Base-by-base conservation (phyloP, 2,797 vertebrate species). In the Ctenochaetus hawaiiensis region DNA sequence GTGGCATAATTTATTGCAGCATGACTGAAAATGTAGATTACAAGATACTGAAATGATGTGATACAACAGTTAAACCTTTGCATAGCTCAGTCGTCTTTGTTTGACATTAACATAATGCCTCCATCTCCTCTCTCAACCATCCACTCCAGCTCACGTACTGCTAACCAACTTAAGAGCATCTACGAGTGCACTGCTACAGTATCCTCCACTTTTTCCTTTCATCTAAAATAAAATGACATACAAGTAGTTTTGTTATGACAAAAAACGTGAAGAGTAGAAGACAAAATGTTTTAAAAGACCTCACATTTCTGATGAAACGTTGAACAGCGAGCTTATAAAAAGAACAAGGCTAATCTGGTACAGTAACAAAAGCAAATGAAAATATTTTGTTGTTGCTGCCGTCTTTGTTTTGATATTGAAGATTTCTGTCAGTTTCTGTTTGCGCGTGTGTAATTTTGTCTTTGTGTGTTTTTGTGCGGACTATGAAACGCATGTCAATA, bases 401-500 rank as follows among this genome's bases (percentile, higher is more conserved):
- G 0, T 30, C 13, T 54, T 41, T 47, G 30, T 67, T 67, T 34
- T 70, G 17, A 70, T 63, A 53, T 53, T 61, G 53, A 73, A 65
- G 57, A 41, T 37, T 34, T 44, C 22, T 61, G 30, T 68, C 45
- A 22, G 34, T 11, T 60, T 8, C 41, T 57, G 3, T 65, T 8
- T 64, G 5, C 57, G 43, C 70, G 47, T 58, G 41, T 6, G 3
- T 49, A 18, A 41, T 6, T n/a, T 5, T 57, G 12, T 56, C 1
- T 57, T 44, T 70, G 12, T 52, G 17, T 37, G 62, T 51, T 22
- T 63, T 37, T 61, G 3, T 34, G 43, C n/a, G 53, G 47, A 63
- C 76, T 70, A 67, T 70, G 8, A 77, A 74, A 65, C 61, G 16
- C 34, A 54, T 65, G 64, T 57, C 23, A 70, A 43, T 62, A 53